phyloP scores from a whole-genome alignment of 37 sponge, comb jelly and placozoan genomes.

The Beroe ovata region DNA sequence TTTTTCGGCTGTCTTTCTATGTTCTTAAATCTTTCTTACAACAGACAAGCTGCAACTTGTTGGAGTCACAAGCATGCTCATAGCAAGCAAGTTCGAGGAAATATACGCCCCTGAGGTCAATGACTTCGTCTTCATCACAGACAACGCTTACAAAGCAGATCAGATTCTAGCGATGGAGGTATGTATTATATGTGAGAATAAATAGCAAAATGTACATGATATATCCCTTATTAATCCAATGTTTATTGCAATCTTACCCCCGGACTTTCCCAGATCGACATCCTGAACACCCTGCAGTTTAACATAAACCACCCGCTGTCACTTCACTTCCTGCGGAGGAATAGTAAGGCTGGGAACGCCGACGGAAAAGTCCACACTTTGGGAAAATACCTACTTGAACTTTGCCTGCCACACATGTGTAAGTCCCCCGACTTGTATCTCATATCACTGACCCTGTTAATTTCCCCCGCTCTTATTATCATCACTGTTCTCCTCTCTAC shows the following conservation, averaged over 20 bases:
- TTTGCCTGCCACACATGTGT: constrained; percentile 76
- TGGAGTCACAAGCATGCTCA: constrained; percentile 94
- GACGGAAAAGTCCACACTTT: constrained; percentile 81
- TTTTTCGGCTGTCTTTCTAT: too few species aligned
- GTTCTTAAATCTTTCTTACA: too few species aligned
- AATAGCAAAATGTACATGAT: too few species aligned
- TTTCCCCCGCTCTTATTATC: neutral
- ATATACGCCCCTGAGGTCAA: constrained; percentile 94
- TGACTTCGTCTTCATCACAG: constrained; percentile 97
- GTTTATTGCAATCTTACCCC: too few species aligned
- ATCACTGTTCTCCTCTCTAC: neutral
- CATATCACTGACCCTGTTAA: neutral
- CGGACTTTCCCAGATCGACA: constrained; percentile 67
- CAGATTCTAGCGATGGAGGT: constrained; percentile 87
- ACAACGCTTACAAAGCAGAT: constrained; percentile 81
- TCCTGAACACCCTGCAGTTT: constrained; percentile 82
- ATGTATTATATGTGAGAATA: too few species aligned
- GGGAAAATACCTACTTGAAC: constrained; percentile 92
- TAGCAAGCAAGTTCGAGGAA: constrained; percentile 99
- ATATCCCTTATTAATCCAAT: too few species aligned
- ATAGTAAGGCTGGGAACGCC: constrained; percentile 90
- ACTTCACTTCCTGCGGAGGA: constrained; percentile 92
- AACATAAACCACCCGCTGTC: constrained; percentile 87
- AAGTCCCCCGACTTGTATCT: neutral
- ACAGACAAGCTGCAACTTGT: constrained; percentile 87